Base-by-base conservation (phyloP, 1,140 invertebrate genomes). In the Coptotermes formosanus region DNA sequence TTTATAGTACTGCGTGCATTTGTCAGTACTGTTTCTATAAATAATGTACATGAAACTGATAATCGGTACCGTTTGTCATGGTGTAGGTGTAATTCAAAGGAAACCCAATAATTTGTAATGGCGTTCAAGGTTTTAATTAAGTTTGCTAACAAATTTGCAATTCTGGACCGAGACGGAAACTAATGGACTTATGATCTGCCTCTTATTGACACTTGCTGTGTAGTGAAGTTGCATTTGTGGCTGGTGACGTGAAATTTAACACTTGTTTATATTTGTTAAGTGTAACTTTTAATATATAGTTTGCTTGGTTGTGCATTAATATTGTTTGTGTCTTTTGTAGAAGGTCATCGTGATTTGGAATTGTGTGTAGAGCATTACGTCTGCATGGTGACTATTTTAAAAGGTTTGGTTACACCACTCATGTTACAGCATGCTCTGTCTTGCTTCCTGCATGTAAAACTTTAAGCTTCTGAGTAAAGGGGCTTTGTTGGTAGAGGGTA, bases 341-440 rank as follows among this genome's bases (percentile, higher is more conserved):
- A 87, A 81, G 43, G 30, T 75, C 38, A 38, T 64, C 59, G 44
- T 32, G 64, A 55, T 32, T 85, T 87, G 87, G 83, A 43, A 86
- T 45, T 84, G 23, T 48, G n/a, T 85, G 12, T 87, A 59, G 87
- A 87, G 82, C 84, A 86, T 55, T 87, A 87, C 59, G 32, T 44
- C n/a, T 86, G 86, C 86, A 86, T 86, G 86, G 86, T 86, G 52
- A 75, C 64, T 38, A 32, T 86, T 43, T 48, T 86, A 85, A 86
- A 86, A 86, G 86, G 86, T 86, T 85, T 86, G 86, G 64, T 83
- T 85, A 82, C 30, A 82, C 44, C 38, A 48, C 23, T 43, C 43
- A 83, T 83, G n/a, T 83, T 83, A 19, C 8, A 44, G 11, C 38
- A 32, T 12, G 82, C 82, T 44, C 11, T 25, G 25, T 23, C 82